Evolutionary conservation across 2,888 invertebrate genomes (phyloP).

Genomic region (Branchellion lobata): DNA sequence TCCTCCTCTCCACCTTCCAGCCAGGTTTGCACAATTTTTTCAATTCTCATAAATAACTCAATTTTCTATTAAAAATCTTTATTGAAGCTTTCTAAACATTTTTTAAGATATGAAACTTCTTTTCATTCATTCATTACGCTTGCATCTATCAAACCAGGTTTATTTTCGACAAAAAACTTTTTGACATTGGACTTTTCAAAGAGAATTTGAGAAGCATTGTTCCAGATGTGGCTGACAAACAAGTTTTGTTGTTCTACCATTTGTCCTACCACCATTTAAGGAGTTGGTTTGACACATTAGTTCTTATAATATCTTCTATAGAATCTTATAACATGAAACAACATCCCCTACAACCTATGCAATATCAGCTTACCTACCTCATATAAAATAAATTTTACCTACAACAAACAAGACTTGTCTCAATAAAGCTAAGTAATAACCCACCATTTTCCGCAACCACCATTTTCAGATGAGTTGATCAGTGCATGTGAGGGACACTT

Average conservation of each 20-base stretch:
- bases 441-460: no score
- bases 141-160: background rate
- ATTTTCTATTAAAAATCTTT: background rate
- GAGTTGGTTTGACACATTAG: background rate
- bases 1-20: slow-evolving; percentile 72
- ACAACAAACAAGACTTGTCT: no score
- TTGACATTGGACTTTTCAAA: slow-evolving; percentile 6
- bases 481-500: background rate
- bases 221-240: background rate
- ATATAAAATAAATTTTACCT: no score
- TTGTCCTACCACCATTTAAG: slow-evolving; percentile 34
- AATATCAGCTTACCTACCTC: no score
- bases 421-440: no score
- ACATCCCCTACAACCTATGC: no score
- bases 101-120: no score
- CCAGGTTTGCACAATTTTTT: slow-evolving; percentile 61
- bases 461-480: background rate
- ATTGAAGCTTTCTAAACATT: no score
- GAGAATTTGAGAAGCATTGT: background rate
- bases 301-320: no score
- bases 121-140: no score
- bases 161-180: slow-evolving; percentile 3
- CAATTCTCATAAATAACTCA: background rate
- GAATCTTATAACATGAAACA: no score
- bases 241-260: slow-evolving; percentile 6